Evolutionary conservation across 1,140 invertebrate species (phyloP).

Genomic region (Drosophila insularis): DNA sequence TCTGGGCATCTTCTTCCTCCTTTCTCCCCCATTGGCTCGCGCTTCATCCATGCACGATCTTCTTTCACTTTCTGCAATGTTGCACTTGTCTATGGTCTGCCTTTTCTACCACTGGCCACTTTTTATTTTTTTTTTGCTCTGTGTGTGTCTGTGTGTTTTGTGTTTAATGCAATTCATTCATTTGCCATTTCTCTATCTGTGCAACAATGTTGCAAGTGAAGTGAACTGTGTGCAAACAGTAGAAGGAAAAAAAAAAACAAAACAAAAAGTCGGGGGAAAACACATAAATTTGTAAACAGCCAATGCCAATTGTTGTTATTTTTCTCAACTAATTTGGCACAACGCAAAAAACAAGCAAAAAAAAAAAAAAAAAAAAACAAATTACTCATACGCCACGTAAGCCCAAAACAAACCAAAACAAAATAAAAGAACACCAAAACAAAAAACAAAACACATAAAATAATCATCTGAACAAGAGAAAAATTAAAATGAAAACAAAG

Average conservation of each 20-base stretch:
- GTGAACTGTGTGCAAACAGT: not conserved
- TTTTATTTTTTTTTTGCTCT: slow-evolving; percentile 23
- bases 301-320: slow-evolving; percentile 31
- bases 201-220: slow-evolving; percentile 33
- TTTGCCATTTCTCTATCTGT: slow-evolving; percentile 19
- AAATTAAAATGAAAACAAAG: slow-evolving; percentile 20
- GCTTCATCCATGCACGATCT: slow-evolving; percentile 46
- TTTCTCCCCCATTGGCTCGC: not conserved
- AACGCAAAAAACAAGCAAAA: slow-evolving; percentile 60
- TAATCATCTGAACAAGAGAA: not conserved
- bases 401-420: slow-evolving; percentile 26
- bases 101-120: slow-evolving; percentile 34
- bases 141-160: slow-evolving; percentile 21
- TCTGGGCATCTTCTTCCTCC: slow-evolving; percentile 5
- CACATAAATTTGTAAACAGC: slow-evolving; percentile 6
- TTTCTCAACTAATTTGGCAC: slow-evolving; percentile 44
- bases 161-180: slow-evolving; percentile 17
- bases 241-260: not conserved
- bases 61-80: slow-evolving; percentile 74
- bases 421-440: slow-evolving; percentile 22
- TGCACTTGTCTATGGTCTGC: slow-evolving; percentile 51
- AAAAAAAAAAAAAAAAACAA: slow-evolving; percentile 55
- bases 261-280: not conserved
- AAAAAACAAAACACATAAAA: slow-evolving; percentile 13
- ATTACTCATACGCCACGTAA: slow-evolving; percentile 70